phyloP scores from a whole-genome alignment of 2,888 invertebrate genomes.

The Neoscelio sp. region DNA sequence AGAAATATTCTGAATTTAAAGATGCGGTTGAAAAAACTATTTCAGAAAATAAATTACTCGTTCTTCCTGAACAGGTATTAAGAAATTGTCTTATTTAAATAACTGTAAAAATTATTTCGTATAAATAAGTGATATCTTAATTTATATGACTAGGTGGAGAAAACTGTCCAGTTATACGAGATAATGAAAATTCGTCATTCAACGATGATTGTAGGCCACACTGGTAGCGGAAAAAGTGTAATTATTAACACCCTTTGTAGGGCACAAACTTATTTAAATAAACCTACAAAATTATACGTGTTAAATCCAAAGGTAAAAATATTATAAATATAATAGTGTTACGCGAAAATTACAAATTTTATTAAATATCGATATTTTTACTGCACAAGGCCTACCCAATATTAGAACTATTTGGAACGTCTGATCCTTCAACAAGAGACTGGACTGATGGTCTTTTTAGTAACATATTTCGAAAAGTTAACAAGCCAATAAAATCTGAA shows the following conservation, averaged over 20 bases:
- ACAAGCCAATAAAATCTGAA: conserved; percentile 86
- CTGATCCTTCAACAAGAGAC: conserved; percentile 93
- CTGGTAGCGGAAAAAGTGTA: conserved; percentile 96
- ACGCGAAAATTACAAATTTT: too few species aligned
- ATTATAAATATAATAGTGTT: not conserved
- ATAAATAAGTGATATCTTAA: not conserved
- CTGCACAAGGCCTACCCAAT: conserved; percentile 96
- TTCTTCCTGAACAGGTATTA: conserved; percentile 89
- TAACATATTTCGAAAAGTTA: conserved; percentile 95
- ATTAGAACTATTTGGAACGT: conserved; percentile 93
- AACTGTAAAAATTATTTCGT: not conserved
- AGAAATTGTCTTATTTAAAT: too few species aligned
- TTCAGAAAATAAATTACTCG: conserved; percentile 87
- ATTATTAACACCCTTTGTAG: conserved; percentile 86
- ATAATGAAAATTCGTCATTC: conserved; percentile 98
- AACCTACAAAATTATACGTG: conserved; percentile 91
- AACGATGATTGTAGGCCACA: conserved; percentile 96
- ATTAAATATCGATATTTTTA: too few species aligned
- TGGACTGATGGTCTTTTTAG: conserved; percentile 97
- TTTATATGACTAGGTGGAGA: too few species aligned
- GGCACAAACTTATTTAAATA: conserved; percentile 85
- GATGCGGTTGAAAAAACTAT: conserved; percentile 89
- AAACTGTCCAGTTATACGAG: conserved; percentile 95
- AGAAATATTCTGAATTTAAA: conserved; percentile 94
- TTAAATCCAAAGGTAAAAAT: conserved; percentile 91